Evolutionary conservation across 2,888 invertebrate species (phyloP), one percentile per base, ranked within the genome.

Genomic region (Drosophila peninsularis): DNA sequence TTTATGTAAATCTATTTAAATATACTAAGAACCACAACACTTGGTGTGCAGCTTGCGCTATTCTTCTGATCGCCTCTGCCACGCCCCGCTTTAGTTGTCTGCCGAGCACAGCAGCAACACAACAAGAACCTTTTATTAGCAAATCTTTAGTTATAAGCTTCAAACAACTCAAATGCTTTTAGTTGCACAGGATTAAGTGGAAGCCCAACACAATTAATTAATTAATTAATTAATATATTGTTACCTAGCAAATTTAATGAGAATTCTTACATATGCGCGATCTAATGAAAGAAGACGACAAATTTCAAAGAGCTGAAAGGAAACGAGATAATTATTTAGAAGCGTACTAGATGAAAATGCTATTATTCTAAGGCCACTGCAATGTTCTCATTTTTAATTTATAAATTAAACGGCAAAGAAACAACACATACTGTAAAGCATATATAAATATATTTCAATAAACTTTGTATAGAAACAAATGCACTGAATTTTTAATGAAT

Each of bases 361-460:
- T 87, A 87, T 90, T 89, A 88, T 82, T 77, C 82, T 89, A 88
- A 90, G 90, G 75, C 84, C 77, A 89, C 87, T 78, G 87, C 86
- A 90, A 90, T 90, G 89, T 90, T 90, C 90, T 89, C 89, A 89
- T 90, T 89, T 84, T 90, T 90, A 83, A 89, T 85, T 88, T 88
- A 82, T 82, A 86, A 83, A 69, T 78, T 80, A 88, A 87, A 82
- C 82, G 55, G 71, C 74, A 84, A 78, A 76, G 50, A 86, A 78
- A 66, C 65, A 68, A 56, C 64, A 69, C 70, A 80, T 79, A 75
- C 73, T 90, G 88, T 89, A 90, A 76, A 89, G 71, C 71, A 75
- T 89, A 78, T 73, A 75, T 78, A 75, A 83, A 78, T 75, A 77
- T 75, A 83, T 80, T 75, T 75, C 71, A 88, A 90, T 89, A 88